These are phyloP conservation scores for Yponomeuta malinellus DNA, from an alignment of 2,888 invertebrate species.

Conservation along the genomic window DNA sequence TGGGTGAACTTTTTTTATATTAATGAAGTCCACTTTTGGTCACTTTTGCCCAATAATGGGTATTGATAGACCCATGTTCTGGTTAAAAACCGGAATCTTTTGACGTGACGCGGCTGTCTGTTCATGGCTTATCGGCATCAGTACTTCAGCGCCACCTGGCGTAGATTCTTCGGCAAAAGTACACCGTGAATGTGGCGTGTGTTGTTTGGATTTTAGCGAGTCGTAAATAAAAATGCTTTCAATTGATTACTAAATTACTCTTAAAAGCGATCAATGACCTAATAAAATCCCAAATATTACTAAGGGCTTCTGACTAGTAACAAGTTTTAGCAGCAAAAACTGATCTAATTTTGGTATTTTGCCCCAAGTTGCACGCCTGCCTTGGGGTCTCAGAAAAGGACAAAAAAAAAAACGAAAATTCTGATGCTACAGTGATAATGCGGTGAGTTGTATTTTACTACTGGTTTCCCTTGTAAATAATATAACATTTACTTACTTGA, in stretches of 20 bases:
- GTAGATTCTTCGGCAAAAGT: slow-evolving; percentile 55
- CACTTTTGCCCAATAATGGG: too few species aligned
- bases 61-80: too few species aligned
- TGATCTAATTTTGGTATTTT: slow-evolving; percentile 59
- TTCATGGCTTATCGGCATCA: neutral
- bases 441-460: slow-evolving; percentile 54
- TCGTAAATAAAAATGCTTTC: slow-evolving; percentile 72
- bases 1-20: too few species aligned
- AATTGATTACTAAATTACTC: slow-evolving; percentile 44
- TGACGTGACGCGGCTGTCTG: neutral
- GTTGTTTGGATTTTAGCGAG: slow-evolving; percentile 71
- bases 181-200: slow-evolving; percentile 76
- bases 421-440: slow-evolving; percentile 70
- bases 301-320: slow-evolving; percentile 35
- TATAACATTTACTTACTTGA: neutral
- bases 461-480: slow-evolving; percentile 25
- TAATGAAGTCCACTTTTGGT: too few species aligned
- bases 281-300: slow-evolving; percentile 40
- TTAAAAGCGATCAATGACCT: slow-evolving; percentile 45
- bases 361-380: slow-evolving; percentile 73
- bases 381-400: slow-evolving; percentile 66
- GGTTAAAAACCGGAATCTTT: neutral
- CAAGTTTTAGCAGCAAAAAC: slow-evolving; percentile 33
- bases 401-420: slow-evolving; percentile 69
- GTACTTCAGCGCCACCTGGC: slow-evolving; percentile 47